Base-by-base conservation (phyloP, 2,888 invertebrate genomes). In the Sesia bembeciformis region DNA sequence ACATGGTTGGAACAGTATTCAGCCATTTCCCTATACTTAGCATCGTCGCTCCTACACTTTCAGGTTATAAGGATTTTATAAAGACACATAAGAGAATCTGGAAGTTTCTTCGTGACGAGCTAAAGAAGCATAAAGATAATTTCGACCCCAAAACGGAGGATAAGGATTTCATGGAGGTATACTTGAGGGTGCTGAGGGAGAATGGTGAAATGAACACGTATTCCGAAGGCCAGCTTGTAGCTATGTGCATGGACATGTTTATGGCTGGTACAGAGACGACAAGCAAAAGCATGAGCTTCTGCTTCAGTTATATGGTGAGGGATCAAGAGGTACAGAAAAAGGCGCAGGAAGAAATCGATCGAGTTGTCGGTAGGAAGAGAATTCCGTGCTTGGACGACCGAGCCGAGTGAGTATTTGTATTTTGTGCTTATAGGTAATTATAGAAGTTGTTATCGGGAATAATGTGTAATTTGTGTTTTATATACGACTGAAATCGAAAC, bases 241-340 rank as follows among this genome's bases (percentile, higher is more conserved):
- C 95, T 0, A 92, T 94, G 66, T 95, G 96, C 66, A 89, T 96
- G 90, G 96, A 96, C 66, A 92, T 96, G 91, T 96, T 96, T 66
- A 93, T 96, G 90, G 96, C 96, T 39, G 96, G 96, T 0, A 94
- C 96, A 0, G 96, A 96, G 81, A 96, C 96, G 0, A 96, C 96
- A 0, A 93, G 93, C 53, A 96, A 96, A 73, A 93, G 93, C 41
- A 84, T 96, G 67, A 93, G 94, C 40, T 96, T 96, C 69, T 92
- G 93, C 57, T 94, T 96, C 64, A 88, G 95, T 61, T 93, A 95
- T 68, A 74, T 96, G 63, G 90, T 95, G 4, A 82, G 93, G 23
- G 91, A 94, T 65, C 94, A 93, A 38, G 90, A 93, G 3, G 92
- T 96, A 0, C 96, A 96, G 69, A 90, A 78, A 61, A 94, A 93